Evolutionary conservation across 2,797 vertebrate species (phyloP), one percentile per base, ranked within the genome.

Genomic region (Ciconia nigra): DNA sequence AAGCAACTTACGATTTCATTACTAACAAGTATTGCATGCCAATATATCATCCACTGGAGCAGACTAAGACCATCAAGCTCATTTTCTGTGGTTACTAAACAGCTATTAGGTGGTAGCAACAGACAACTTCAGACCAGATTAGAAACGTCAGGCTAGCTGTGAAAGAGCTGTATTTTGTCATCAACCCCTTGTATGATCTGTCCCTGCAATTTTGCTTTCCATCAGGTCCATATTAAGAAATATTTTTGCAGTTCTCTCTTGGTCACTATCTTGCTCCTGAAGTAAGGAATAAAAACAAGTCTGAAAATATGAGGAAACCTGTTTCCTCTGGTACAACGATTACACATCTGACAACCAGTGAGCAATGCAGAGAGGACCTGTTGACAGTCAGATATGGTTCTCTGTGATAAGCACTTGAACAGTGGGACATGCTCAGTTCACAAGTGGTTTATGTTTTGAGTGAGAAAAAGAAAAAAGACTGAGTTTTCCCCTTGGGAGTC

Each of bases 391-490:
- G 83, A 92, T 85, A 42, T 54, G 42, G 54, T 62, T 96, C 35
- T 76, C 58, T 79, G 18, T 57, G 88, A 74, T 84, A 94, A 96
- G 29, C 29, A 79, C 47, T 87, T 62, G 46, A 91, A 87, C 52
- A 39, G 12, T 69, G 72, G 46, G 87, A 94, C 42, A 8, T 15
- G 29, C 76, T 92, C 70, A 46, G 67, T 84, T 93, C 51, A 58
- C 24, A 93, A 79, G 39, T 71, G 39, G 42, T 76, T 95, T 84
- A 72, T 77, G 31, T 54, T 96, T 97, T 81, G 82, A 33, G 61
- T 92, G 65, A 97, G 74, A 94, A 93, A 93, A 41, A 89, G 52
- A 96, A 94, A 74, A 73, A 71, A 89, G 66, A 76, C 11, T 49
- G 17, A 83, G n/a, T 47, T 87, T 97, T 42, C 20, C 71, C 72